These are phyloP conservation scores for Rynchops niger DNA, from an alignment of 2,113 vertebrate genomes.

Conservation along the genomic window DNA sequence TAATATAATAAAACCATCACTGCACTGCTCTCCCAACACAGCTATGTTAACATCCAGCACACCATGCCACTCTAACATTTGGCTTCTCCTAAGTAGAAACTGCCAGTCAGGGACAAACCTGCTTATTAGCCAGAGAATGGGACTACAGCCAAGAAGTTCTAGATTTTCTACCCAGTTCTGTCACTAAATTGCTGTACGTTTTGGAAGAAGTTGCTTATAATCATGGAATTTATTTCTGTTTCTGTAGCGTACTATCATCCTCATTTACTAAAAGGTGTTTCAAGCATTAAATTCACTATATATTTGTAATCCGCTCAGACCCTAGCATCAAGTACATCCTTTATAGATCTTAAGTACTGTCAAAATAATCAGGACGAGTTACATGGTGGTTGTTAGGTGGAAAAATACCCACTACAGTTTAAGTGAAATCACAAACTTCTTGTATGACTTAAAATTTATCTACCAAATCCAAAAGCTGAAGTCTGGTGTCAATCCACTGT, in stretches of 20 bases:
- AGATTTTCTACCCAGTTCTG: conserved; percentile 20
- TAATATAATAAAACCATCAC: conserved; percentile 10
- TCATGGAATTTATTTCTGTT: not conserved
- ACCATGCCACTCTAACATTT: conserved; percentile 45
- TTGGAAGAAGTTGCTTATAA: conserved; percentile 25
- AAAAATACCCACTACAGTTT: conserved; percentile 48
- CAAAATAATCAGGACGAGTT: not conserved
- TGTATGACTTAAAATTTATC: conserved; percentile 48
- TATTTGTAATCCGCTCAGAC: conserved; percentile 44
- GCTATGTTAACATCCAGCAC: conserved; percentile 56
- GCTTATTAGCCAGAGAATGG: conserved; percentile 10
- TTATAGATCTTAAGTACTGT: conserved; percentile 15
- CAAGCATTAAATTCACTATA: not conserved
- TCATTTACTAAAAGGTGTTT: conserved; percentile 12
- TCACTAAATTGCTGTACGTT: conserved; percentile 15
- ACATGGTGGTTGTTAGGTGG: conserved; percentile 24
- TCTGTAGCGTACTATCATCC: not conserved
- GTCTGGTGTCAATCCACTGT: conserved; percentile 63
- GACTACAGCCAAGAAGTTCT: conserved; percentile 26
- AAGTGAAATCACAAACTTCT: conserved; percentile 53
- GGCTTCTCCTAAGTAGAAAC: conserved; percentile 33
- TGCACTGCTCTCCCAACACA: conserved; percentile 61
- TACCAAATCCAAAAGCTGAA: conserved; percentile 62
- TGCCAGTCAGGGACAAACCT: conserved; percentile 54
- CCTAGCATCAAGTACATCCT: conserved; percentile 11